phyloP scores from a whole-genome alignment of 2,797 vertebrate species.

The Halcyon chelicuti region DNA sequence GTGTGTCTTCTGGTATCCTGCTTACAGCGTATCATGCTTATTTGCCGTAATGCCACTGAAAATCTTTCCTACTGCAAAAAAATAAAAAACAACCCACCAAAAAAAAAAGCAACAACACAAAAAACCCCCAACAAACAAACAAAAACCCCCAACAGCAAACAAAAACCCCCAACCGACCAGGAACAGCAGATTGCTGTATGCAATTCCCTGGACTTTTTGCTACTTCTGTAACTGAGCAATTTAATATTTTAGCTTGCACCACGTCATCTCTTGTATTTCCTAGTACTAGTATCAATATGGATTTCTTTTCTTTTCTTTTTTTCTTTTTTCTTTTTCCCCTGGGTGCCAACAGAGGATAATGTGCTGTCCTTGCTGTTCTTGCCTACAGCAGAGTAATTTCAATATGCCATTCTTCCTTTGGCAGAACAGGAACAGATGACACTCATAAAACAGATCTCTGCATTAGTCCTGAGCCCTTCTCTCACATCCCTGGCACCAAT shows the following conservation, averaged over 20 bases:
- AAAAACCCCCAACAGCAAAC: not conserved
- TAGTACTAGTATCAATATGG: not conserved
- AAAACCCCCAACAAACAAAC: not conserved
- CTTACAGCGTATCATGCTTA: not conserved
- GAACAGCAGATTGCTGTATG: not conserved
- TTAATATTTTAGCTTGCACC: not conserved
- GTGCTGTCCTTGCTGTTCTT: slow-evolving; percentile 49
- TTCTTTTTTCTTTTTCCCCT: not conserved
- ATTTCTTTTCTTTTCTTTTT: not conserved
- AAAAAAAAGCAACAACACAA: not conserved
- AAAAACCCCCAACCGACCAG: not conserved
- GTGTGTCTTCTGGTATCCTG: not conserved
- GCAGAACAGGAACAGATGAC: slow-evolving; percentile 56
- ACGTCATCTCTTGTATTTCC: not conserved
- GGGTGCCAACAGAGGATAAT: slow-evolving; percentile 1
- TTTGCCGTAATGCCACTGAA: not conserved
- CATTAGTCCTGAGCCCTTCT: slow-evolving; percentile 49
- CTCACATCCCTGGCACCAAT: slow-evolving; percentile 12
- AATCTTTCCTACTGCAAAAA: not conserved
- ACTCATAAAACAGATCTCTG: slow-evolving; percentile 48
- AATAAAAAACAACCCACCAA: no score
- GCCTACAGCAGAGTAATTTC: slow-evolving; percentile 66
- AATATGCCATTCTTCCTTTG: slow-evolving; percentile 60
- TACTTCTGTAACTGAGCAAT: not conserved
- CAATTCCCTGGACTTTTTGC: not conserved